phyloP scores from a whole-genome alignment of 64 coral and sea anemone genomes.

The Dendronephthya gigantea region DNA sequence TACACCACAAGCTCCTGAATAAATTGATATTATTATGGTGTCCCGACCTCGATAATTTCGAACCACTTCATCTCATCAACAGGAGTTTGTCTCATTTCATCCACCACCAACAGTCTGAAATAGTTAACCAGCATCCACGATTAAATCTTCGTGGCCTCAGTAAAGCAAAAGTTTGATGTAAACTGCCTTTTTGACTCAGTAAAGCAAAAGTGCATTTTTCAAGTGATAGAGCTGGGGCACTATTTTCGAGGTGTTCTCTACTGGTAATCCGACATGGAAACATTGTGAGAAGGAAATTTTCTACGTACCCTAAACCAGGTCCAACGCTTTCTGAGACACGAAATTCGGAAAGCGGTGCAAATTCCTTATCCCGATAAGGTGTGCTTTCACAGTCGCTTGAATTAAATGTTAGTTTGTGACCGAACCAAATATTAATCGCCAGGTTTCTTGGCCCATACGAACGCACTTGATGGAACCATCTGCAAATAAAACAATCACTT shows the following conservation, averaged over 20 bases:
- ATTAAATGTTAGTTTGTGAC: slow-evolving; percentile 58
- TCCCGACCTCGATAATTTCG: neutral
- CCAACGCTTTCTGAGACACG: neutral
- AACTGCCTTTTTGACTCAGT: too few relatives aligned
- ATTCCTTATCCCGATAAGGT: slow-evolving; percentile 57
- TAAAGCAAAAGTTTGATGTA: too few relatives aligned
- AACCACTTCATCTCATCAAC: neutral
- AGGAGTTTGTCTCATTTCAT: neutral
- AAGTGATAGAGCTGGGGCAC: too few relatives aligned
- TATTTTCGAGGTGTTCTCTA: too few relatives aligned
- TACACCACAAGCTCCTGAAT: too few relatives aligned
- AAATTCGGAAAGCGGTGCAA: slow-evolving; percentile 49
- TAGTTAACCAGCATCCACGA: too few relatives aligned
- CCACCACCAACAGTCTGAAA: neutral
- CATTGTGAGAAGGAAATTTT: too few relatives aligned
- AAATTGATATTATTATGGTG: neutral
- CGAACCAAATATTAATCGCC: slow-evolving; percentile 97
- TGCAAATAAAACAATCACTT: neutral
- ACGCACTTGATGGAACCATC: slow-evolving; percentile 88
- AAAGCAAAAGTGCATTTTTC: too few relatives aligned
- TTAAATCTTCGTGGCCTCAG: too few relatives aligned
- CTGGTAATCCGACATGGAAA: too few relatives aligned
- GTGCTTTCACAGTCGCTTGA: slow-evolving; percentile 61
- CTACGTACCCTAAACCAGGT: neutral
- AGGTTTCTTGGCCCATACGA: slow-evolving; percentile 71